phyloP scores from a whole-genome alignment of 2,888 invertebrate genomes.

The Branchellion lobata region DNA sequence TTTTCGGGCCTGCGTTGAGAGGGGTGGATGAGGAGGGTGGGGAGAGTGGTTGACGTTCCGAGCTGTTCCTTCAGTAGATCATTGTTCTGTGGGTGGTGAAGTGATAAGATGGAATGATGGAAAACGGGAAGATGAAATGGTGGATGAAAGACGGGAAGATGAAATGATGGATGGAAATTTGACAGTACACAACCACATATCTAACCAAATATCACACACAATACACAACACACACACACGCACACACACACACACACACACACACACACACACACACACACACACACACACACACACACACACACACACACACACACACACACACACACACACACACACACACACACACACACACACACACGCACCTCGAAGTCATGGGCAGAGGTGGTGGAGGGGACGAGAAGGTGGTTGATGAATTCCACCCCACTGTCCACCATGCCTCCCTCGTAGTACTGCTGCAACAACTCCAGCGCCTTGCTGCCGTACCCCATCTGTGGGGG shows the following conservation, averaged over 20 bases:
- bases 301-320: constrained; percentile 23
- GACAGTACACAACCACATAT: background rate
- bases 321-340: constrained; percentile 22
- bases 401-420: background rate
- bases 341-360: constrained; percentile 1
- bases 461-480: constrained; percentile 76
- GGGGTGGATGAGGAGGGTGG: constrained; percentile 66
- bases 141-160: too few relatives aligned
- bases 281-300: constrained; percentile 5
- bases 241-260: constrained; percentile 3
- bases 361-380: background rate
- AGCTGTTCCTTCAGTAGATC: too few relatives aligned
- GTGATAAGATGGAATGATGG: too few relatives aligned
- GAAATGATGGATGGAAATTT: too few relatives aligned
- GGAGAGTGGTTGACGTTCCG: background rate
- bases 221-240: background rate
- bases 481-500: constrained; percentile 86
- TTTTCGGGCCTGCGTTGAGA: constrained; percentile 72
- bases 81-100: too few relatives aligned
- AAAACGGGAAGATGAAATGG: too few relatives aligned
- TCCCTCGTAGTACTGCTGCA: constrained; percentile 85
- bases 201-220: too few relatives aligned
- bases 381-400: background rate
- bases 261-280: constrained; percentile 18
- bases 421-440: constrained; percentile 62